Evolutionary conservation across 1,140 invertebrate species (phyloP), one percentile per base, ranked within the genome.

Genomic region (Drosophila ohnishii): DNA sequence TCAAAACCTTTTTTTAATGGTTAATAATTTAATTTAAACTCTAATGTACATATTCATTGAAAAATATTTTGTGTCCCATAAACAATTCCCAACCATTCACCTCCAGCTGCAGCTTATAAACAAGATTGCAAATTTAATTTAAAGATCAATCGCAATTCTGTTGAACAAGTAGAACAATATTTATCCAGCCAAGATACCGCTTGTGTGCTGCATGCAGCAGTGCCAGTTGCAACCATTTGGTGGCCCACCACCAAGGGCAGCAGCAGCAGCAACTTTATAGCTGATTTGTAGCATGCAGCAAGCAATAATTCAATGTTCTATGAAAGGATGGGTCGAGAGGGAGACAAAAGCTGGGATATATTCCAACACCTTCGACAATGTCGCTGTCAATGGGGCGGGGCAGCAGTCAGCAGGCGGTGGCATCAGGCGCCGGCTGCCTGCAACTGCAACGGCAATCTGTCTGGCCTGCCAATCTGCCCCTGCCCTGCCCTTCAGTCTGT

Each of bases 251-350:
- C 64, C 64, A 61, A 55, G 51, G 16, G 51, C 48, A 55, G 13
- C 32, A 55, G 64, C 3, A 44, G 34, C 39, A 37, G 59, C 56
- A 75, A 81, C 51, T 78, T 80, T 86, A 81, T 73, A 51, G 66
- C 75, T 86, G 83, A 86, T 86, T 86, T 86, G 83, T 88, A 64
- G 83, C 83, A 83, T 86, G 84, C 83, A 77, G 71, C 76, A 79
- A 66, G 83, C 83, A 86, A 86, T 86, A 86, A 83, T 88, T 86
- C 83, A 86, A 87, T 86, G 84, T 66, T 53, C 50, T 71, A 71
- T 78, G 74, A 74, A 71, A 45, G 73, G 53, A 40, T 5, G 42
- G 35, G 37, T 13, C 7, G 55, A 28, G 47, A 39, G 56, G 65
- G 62, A 47, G 19, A 56, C 40, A 63, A 58, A 61, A 51, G 64